These are phyloP conservation scores for Prolemur simus DNA, from an alignment of 2,113 vertebrate species.

Conservation along the genomic window DNA sequence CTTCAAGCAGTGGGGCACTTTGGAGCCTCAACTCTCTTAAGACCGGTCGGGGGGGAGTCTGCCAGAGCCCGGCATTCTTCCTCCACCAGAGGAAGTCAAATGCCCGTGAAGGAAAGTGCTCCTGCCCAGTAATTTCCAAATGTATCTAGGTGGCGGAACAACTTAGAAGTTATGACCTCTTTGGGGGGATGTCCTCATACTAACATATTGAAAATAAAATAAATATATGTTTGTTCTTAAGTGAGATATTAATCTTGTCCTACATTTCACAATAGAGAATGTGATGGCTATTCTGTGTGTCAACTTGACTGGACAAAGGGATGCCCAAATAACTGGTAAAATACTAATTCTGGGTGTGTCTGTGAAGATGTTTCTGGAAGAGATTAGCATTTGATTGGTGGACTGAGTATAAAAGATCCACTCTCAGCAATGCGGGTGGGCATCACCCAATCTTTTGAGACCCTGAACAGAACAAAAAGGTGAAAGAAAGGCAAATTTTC, in stretches of 20 bases:
- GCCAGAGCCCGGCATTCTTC: not conserved
- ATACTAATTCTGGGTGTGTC: not conserved
- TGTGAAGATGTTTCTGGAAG: not conserved
- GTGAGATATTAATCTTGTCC: not conserved
- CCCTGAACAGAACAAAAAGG: not conserved
- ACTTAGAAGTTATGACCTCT: not conserved
- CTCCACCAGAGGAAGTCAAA: too few relatives aligned
- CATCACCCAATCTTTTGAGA: not conserved
- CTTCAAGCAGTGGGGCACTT: not conserved
- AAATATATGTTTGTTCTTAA: not conserved
- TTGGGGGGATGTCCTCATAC: not conserved
- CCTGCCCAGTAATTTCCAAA: not conserved
- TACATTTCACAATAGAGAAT: not conserved
- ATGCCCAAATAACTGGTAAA: not conserved
- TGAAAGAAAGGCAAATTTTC: rapidly evolving
- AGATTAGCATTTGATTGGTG: not conserved
- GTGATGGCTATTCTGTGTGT: not conserved
- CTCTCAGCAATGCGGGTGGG: not conserved
- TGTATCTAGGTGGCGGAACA: not conserved
- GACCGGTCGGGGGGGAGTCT: too few relatives aligned
- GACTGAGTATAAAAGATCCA: too few relatives aligned
- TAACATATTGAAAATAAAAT: not conserved
- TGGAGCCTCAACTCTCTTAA: not conserved
- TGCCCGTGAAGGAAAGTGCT: not conserved
- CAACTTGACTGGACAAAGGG: not conserved